Percentiles rank a stretch among this genome's conserved stretches.
Evolutionary conservation across 1,140 invertebrate genomes (phyloP).

Genomic region (Aphelenchoides fujianensis): DNA sequence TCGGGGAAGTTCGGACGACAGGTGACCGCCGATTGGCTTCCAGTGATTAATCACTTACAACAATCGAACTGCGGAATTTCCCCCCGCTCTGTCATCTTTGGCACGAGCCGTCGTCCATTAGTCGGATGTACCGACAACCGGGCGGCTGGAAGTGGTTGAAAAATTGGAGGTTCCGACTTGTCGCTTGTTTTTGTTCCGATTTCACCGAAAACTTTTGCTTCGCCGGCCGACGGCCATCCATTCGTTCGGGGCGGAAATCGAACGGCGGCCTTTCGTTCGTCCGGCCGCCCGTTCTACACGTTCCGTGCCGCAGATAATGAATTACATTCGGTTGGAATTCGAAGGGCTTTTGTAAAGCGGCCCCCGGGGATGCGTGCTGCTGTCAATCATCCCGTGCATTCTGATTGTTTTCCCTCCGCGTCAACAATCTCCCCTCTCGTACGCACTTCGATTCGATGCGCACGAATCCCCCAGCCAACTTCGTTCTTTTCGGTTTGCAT

Average conservation of each 20-base stretch:
- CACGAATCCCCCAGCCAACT: no score
- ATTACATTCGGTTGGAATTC: neutral
- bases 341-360: neutral
- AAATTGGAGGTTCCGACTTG: neutral
- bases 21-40: no score
- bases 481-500: no score
- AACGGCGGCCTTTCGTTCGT: neutral
- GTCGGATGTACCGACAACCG: neutral
- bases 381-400: neutral
- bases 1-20: no score
- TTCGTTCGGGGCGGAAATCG: neutral
- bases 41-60: no score
- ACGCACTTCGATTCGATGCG: no score
- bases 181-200: conserved; percentile 1
- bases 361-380: neutral
- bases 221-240: neutral
- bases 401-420: neutral
- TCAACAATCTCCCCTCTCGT: neutral
- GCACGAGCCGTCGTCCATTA: neutral
- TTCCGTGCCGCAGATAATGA: neutral
- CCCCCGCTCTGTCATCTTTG: neutral
- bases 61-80: no score
- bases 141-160: neutral
- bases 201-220: neutral
- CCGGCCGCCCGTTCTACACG: no score